phyloP scores from a whole-genome alignment of 2,888 invertebrate species.

The Drosophila kanekoi region DNA sequence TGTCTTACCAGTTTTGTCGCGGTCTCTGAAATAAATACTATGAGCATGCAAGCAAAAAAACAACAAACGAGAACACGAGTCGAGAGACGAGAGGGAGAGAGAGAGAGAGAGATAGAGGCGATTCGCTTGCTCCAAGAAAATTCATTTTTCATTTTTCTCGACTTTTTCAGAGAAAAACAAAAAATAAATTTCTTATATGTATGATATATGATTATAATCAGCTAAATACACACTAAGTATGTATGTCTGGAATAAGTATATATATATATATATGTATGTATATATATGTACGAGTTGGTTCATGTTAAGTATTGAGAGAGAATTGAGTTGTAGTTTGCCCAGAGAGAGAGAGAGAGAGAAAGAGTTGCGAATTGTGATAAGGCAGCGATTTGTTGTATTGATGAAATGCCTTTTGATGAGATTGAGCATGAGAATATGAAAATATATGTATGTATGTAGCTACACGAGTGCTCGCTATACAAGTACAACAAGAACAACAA shows the following conservation, averaged over 20 bases:
- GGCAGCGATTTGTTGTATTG: conserved; percentile 13
- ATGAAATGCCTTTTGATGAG: conserved; percentile 27
- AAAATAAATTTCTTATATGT: not conserved
- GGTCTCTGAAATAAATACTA: conserved; percentile 86
- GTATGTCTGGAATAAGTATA: conserved; percentile 16
- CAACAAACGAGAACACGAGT: conserved; percentile 77
- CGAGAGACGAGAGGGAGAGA: conserved; percentile 16
- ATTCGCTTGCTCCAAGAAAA: conserved; percentile 47
- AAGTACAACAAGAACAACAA: conserved; percentile 2
- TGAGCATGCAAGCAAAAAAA: conserved; percentile 86
- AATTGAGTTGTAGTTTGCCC: conserved; percentile 7
- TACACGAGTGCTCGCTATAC: conserved; percentile 30
- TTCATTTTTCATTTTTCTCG: conserved; percentile 17
- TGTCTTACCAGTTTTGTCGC: conserved; percentile 85
- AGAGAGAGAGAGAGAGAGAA: conserved; percentile 3
- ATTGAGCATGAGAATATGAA: conserved; percentile 23
- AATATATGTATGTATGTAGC: no score
- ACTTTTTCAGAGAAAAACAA: conserved; percentile 16
- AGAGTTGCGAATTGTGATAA: conserved; percentile 19
- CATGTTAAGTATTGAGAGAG: conserved; percentile 16
- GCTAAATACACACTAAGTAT: conserved; percentile 38
- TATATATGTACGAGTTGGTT: conserved; percentile 12
- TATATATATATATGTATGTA: conserved; percentile 5
- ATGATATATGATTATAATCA: conserved; percentile 3
- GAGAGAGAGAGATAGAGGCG: conserved; percentile 44